These are phyloP conservation scores for Synanthedon vespiformis DNA, from an alignment of 2,888 invertebrate species.

Conservation along the genomic window DNA sequence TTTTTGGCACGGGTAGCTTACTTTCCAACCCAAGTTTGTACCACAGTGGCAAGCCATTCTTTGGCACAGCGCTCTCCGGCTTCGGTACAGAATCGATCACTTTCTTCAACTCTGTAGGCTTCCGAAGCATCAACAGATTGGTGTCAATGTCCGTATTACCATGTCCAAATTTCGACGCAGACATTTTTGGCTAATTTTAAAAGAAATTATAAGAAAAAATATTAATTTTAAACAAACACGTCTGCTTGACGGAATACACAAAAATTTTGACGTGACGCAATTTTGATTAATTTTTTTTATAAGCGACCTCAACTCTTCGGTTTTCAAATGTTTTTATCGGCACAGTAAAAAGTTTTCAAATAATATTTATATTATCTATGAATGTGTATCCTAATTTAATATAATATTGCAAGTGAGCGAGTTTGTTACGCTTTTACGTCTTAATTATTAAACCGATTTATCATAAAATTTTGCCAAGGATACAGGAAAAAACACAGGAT, in stretches of 20 bases:
- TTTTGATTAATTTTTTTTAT: neutral
- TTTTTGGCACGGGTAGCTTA: conserved; percentile 66
- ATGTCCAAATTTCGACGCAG: conserved; percentile 19
- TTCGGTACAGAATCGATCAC: conserved; percentile 59
- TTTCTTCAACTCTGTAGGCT: conserved; percentile 57
- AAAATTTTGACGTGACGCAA: conserved; percentile 25
- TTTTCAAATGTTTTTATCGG: too few relatives aligned
- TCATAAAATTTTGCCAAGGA: too few relatives aligned
- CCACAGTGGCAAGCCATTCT: conserved; percentile 66
- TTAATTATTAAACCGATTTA: too few relatives aligned
- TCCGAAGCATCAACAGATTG: conserved; percentile 50
- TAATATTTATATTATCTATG: too few relatives aligned
- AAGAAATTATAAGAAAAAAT: conserved; percentile 16
- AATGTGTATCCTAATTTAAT: too few relatives aligned
- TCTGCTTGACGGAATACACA: conserved; percentile 13
- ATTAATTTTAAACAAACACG: conserved; percentile 15
- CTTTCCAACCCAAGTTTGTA: conserved; percentile 59
- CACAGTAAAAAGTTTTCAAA: too few relatives aligned
- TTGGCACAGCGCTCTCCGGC: conserved; percentile 54
- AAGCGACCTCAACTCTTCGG: neutral
- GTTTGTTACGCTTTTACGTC: too few relatives aligned
- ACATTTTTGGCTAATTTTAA: conserved; percentile 19
- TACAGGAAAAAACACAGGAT: too few relatives aligned
- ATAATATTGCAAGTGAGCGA: too few relatives aligned
- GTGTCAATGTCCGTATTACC: conserved; percentile 41